phyloP scores from a whole-genome alignment of 2,797 vertebrate species.

The Otolemur crassicaudatus region DNA sequence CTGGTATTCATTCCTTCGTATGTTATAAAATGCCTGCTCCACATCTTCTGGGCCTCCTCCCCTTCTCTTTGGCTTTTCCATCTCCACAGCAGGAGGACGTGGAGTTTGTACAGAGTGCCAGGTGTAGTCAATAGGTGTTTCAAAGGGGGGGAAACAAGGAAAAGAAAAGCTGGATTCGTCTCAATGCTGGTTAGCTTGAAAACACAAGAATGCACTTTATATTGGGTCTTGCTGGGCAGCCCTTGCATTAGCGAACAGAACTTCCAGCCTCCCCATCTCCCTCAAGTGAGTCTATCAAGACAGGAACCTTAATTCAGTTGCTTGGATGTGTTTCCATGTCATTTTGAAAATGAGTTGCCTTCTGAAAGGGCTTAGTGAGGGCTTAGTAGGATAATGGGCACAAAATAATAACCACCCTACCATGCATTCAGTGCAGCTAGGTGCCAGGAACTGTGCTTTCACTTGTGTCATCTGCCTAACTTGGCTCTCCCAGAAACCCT shows the following conservation, averaged over 20 bases:
- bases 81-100: neutral
- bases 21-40: neutral
- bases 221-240: neutral
- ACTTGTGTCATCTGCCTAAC: neutral
- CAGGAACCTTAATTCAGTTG: constrained; percentile 3
- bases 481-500: neutral
- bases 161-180: constrained; percentile 30
- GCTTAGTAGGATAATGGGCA: neutral
- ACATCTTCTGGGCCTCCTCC: neutral
- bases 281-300: neutral
- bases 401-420: neutral
- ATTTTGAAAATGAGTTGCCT: neutral
- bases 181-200: neutral
- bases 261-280: no score
- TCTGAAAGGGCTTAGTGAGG: neutral
- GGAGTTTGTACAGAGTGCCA: neutral
- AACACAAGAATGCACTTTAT: constrained; percentile 14
- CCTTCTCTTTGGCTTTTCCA: neutral
- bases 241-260: neutral
- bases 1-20: neutral
- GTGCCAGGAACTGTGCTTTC: neutral
- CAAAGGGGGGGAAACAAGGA: neutral
- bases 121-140: neutral
- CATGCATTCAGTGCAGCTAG: neutral
- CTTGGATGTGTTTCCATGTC: neutral